Evolutionary conservation across 2,888 invertebrate genomes (phyloP).

Genomic region (Drosophila borborema): DNA sequence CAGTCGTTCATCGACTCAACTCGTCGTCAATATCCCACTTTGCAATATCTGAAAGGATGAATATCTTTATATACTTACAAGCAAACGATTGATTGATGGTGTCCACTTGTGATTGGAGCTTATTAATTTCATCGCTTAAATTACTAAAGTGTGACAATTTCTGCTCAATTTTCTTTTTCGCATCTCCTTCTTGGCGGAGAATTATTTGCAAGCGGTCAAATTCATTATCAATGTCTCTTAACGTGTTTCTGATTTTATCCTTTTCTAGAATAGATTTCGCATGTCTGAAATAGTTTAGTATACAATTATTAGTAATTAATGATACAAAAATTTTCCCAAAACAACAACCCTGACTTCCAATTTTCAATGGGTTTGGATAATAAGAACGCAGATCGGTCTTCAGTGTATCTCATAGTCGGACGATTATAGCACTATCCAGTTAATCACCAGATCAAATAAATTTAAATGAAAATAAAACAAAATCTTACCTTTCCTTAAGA

Average conservation of each 20-base stretch:
- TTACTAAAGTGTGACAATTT: conserved; percentile 51
- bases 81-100: conserved; percentile 44
- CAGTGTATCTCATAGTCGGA: too few species aligned
- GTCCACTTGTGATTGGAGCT: conserved; percentile 54
- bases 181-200: conserved; percentile 36
- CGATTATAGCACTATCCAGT: too few species aligned
- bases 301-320: not conserved
- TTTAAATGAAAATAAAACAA: too few species aligned
- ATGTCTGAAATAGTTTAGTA: conserved; percentile 56
- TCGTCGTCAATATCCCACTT: too few species aligned
- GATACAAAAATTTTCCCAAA: too few species aligned
- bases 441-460: too few species aligned
- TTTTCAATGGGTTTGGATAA: too few species aligned
- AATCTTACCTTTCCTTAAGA: conserved; percentile 64
- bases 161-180: conserved; percentile 64
- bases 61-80: conserved; percentile 62
- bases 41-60: not conserved
- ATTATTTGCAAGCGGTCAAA: conserved; percentile 58
- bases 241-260: conserved; percentile 53
- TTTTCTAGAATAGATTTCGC: conserved; percentile 74
- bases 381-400: too few species aligned
- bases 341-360: too few species aligned
- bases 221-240: conserved; percentile 48
- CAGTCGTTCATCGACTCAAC: too few species aligned
- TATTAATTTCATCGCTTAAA: conserved; percentile 56